phyloP scores from a whole-genome alignment of 2,888 invertebrate genomes.

The Suillia variegata region DNA sequence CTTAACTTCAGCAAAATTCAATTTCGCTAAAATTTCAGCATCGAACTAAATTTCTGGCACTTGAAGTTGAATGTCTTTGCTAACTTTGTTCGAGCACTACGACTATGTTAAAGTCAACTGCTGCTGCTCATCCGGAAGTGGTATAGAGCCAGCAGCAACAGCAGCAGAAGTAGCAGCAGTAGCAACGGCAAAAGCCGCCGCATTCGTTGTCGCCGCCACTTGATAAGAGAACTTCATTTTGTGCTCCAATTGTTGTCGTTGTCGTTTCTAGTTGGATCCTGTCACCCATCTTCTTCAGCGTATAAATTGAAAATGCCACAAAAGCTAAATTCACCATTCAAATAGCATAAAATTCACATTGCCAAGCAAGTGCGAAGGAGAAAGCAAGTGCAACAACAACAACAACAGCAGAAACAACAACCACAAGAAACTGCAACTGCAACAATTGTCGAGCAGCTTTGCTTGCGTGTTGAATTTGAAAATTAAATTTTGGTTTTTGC shows the following conservation, averaged over 20 bases:
- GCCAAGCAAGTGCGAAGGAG: not conserved
- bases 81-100: too few species aligned
- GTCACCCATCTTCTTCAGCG: slow-evolving; percentile 4
- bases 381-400: not conserved
- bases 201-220: slow-evolving; percentile 15
- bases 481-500: slow-evolving; percentile 2
- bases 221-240: slow-evolving; percentile 23
- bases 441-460: not conserved
- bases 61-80: too few species aligned
- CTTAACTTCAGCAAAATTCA: too few species aligned
- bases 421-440: not conserved
- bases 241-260: slow-evolving; percentile 15
- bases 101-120: too few species aligned
- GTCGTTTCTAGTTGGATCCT: not conserved
- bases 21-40: too few species aligned
- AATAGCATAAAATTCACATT: slow-evolving; percentile 23
- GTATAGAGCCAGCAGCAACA: not conserved
- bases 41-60: too few species aligned
- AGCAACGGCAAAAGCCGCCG: too few species aligned
- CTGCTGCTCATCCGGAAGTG: too few species aligned
- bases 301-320: slow-evolving; percentile 38
- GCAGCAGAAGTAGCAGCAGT: too few species aligned
- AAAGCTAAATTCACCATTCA: slow-evolving; percentile 23
- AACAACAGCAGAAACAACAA: slow-evolving; percentile 15
- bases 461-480: not conserved